Conservation (phyloP, 2,888 invertebrate genomes). For the Endomychus coccineus region DNA sequence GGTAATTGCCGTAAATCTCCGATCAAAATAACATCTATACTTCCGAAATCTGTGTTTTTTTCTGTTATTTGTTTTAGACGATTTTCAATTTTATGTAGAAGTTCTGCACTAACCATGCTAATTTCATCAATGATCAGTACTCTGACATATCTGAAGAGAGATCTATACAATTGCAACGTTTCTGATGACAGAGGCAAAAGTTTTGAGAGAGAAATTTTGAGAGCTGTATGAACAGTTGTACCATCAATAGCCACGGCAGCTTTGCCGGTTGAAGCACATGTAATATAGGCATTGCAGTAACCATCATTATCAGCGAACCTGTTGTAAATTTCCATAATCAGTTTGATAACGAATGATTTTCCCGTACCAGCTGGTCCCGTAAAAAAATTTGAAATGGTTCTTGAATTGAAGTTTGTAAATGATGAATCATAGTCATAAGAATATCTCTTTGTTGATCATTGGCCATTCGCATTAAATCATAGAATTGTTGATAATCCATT, state of each 20-base stretch:
- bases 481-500: conserved; percentile 11
- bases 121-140: no score
- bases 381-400: conserved; percentile 18
- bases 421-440: conserved; percentile 2
- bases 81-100: conserved; percentile 1
- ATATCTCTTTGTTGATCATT: conserved; percentile 4
- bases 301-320: conserved; percentile 33
- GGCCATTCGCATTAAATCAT: conserved; percentile 4
- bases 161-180: conserved; percentile 2
- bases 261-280: conserved; percentile 37
- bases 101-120: conserved; percentile 4
- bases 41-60: conserved; percentile 30
- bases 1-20: conserved; percentile 38
- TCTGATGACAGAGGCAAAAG: conserved; percentile 1
- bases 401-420: no score
- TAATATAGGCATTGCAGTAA: conserved; percentile 36
- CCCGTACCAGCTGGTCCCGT: conserved; percentile 31
- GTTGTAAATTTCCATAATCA: conserved; percentile 41
- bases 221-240: conserved; percentile 36
- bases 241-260: conserved; percentile 38
- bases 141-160: conserved; percentile 11
- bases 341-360: conserved; percentile 36
- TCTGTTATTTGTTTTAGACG: conserved; percentile 2
- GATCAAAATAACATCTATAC: conserved; percentile 33
- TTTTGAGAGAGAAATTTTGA: conserved; percentile 22